Conservation (phyloP, 2,797 vertebrate genomes). For the Lycodopsis pacificus region DNA sequence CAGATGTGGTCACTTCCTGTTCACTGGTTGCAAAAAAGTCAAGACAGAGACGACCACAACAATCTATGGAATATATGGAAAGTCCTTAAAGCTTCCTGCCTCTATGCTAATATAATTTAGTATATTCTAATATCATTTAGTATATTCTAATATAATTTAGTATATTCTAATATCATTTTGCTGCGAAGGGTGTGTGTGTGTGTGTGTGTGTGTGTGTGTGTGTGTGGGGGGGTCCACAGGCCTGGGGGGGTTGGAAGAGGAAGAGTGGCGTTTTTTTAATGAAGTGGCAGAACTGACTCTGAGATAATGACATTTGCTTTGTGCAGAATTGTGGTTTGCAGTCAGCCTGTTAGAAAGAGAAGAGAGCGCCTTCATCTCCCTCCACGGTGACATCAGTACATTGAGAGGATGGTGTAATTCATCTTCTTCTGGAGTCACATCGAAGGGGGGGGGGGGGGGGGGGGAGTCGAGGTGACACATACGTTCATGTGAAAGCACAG, state of each 20-base stretch:
- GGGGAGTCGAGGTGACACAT: slow-evolving; percentile 27
- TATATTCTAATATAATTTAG: not conserved
- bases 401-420: slow-evolving; percentile 57
- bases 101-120: not conserved
- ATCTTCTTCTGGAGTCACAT: slow-evolving; percentile 30
- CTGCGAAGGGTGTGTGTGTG: not conserved
- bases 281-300: slow-evolving; percentile 50
- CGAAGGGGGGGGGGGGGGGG: not conserved
- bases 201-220: too few species aligned
- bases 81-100: not conserved
- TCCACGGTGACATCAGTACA: slow-evolving; percentile 42
- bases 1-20: not conserved
- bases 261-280: slow-evolving; percentile 50
- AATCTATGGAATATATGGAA: not conserved
- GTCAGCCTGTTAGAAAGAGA: slow-evolving; percentile 48
- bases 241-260: not conserved
- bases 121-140: too few species aligned
- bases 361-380: slow-evolving; percentile 29
- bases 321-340: slow-evolving; percentile 53
- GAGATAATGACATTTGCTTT: slow-evolving; percentile 67
- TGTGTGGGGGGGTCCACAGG: not conserved
- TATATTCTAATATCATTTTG: too few species aligned
- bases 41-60: not conserved
- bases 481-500: not conserved
- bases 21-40: not conserved